Percentiles rank a stretch among this genome's conserved stretches.
Conservation (phyloP, 1,140 invertebrate species). For the Zaprionus taronus region DNA sequence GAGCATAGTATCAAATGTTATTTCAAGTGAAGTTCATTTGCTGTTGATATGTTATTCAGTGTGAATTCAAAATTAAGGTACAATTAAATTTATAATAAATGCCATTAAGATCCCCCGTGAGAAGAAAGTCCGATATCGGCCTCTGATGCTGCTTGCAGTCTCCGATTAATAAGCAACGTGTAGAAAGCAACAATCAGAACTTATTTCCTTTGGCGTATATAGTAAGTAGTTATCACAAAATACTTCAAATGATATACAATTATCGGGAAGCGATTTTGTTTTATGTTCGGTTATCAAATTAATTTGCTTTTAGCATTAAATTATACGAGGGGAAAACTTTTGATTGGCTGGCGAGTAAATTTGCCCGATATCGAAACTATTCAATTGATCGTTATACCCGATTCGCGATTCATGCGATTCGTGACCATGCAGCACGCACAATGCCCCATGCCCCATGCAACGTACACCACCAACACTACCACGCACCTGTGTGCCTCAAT, state of each 20-base stretch:
- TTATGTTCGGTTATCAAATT: conserved; percentile 44
- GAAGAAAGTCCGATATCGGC: neutral
- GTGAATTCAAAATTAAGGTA: neutral
- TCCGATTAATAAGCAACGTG: conserved; percentile 4
- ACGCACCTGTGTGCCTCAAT: conserved; percentile 49
- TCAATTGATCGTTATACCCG: conserved; percentile 13
- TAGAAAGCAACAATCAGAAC: conserved; percentile 19
- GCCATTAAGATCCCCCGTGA: neutral
- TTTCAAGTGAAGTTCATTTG: neutral
- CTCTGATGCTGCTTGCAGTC: neutral
- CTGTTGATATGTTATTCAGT: neutral
- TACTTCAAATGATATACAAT: conserved; percentile 34
- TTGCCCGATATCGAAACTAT: conserved; percentile 3
- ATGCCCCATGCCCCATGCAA: neutral
- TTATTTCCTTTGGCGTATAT: conserved; percentile 4
- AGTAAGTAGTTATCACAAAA: conserved; percentile 19
- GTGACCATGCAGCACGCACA: conserved; percentile 18
- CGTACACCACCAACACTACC: neutral
- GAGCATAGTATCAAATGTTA: too few relatives aligned
- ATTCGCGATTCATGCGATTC: conserved; percentile 10
- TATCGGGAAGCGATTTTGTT: conserved; percentile 27
- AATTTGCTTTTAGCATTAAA: conserved; percentile 35
- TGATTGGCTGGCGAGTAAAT: conserved; percentile 28
- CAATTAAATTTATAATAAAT: neutral
- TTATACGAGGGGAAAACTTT: conserved; percentile 22